phyloP scores from a whole-genome alignment of 2,888 invertebrate species.

The Cyrtodaria siliqua region DNA sequence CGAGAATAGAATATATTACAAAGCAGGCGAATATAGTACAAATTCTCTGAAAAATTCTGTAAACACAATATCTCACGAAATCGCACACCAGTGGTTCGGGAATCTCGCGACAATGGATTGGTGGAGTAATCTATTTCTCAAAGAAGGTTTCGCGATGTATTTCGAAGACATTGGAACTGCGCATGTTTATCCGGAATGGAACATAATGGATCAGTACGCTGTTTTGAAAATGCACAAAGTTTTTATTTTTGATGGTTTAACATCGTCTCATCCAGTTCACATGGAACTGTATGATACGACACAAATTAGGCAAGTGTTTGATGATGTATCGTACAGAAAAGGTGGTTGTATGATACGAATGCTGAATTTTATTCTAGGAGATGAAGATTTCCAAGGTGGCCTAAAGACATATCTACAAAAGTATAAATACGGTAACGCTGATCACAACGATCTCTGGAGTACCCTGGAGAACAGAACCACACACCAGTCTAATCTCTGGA shows the following conservation, averaged over 20 bases:
- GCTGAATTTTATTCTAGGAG: conserved; percentile 95
- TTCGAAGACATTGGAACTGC: conserved; percentile 91
- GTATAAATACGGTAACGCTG: conserved; percentile 89
- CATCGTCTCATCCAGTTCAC: conserved; percentile 96
- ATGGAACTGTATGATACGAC: conserved; percentile 94
- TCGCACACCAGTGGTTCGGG: conserved; percentile 89
- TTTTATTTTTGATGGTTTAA: conserved; percentile 91
- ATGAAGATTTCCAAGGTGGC: conserved; percentile 91
- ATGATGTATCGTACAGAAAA: conserved; percentile 94
- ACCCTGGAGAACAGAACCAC: conserved; percentile 86
- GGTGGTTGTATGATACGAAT: conserved; percentile 95
- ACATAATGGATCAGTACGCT: conserved; percentile 89
- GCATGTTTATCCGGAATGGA: conserved; percentile 92
- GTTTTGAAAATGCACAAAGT: conserved; percentile 89
- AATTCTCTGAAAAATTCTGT: conserved; percentile 64
- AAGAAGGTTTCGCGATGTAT: conserved; percentile 95
- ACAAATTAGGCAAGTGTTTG: conserved; percentile 96
- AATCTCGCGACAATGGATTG: conserved; percentile 93
- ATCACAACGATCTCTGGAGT: conserved; percentile 93
- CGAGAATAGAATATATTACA: conserved; percentile 91
- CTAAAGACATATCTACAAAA: conserved; percentile 73
- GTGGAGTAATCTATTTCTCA: conserved; percentile 96
- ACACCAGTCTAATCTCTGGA: too few relatives aligned
- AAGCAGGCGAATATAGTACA: conserved; percentile 88
- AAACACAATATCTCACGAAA: conserved; percentile 91